Percentiles rank a stretch among this genome's conserved stretches.
Conservation (phyloP, 2,113 vertebrate species). For the Sprattus sprattus region DNA sequence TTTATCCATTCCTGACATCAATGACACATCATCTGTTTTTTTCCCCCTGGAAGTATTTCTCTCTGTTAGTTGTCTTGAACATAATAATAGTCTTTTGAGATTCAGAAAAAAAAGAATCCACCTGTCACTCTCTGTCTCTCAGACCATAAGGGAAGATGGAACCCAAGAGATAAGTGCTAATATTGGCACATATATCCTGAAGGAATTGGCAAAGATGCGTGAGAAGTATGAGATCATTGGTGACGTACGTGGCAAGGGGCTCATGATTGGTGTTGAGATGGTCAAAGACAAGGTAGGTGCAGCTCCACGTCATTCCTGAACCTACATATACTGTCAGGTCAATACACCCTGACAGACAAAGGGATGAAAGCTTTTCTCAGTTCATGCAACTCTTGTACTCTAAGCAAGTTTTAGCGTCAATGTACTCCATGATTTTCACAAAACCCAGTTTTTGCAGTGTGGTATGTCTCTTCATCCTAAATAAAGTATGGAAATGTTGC, state of each 20-base stretch:
- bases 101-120: neutral
- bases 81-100: neutral
- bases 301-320: neutral
- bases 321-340: neutral
- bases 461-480: no score
- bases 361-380: neutral
- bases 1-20: neutral
- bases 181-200: slow-evolving; percentile 83
- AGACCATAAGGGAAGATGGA: slow-evolving; percentile 84
- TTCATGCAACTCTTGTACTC: no score
- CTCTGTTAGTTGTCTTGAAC: neutral
- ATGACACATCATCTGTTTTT: neutral
- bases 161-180: slow-evolving; percentile 76
- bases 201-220: slow-evolving; percentile 81
- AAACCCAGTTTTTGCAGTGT: neutral
- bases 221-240: slow-evolving; percentile 87
- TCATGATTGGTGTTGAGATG: slow-evolving; percentile 92
- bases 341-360: neutral
- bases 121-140: slow-evolving; percentile 20
- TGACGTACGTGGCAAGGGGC: slow-evolving; percentile 92
- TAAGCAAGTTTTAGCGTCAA: neutral
- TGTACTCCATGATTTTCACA: neutral
- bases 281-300: slow-evolving; percentile 85
- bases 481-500: no score
- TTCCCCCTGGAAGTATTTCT: neutral